These are phyloP conservation scores for Haemorhous mexicanus DNA, from an alignment of 2,113 vertebrate species.

Conservation along the genomic window DNA sequence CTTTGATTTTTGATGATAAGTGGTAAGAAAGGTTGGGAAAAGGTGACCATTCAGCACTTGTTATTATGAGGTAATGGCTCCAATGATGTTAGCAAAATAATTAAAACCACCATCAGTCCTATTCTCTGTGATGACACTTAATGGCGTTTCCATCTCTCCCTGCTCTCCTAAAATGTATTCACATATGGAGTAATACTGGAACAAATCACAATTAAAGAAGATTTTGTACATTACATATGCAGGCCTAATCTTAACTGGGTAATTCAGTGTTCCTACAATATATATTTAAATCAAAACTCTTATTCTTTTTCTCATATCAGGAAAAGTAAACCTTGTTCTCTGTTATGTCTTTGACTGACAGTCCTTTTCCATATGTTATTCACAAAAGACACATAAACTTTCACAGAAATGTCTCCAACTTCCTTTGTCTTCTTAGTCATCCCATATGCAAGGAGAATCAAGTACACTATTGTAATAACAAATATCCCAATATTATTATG, in stretches of 20 bases:
- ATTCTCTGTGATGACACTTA: constrained; percentile 11
- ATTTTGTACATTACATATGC: not conserved
- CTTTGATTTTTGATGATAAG: constrained; percentile 53
- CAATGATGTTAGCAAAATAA: constrained; percentile 42
- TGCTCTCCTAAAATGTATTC: constrained; percentile 5
- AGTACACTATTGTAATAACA: not conserved
- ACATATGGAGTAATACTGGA: not conserved
- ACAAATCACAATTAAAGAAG: constrained; percentile 12
- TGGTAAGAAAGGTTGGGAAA: constrained; percentile 54
- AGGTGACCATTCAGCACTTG: constrained; percentile 54
- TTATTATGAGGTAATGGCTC: constrained; percentile 46
- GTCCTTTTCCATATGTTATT: not conserved
- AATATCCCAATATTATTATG: not conserved
- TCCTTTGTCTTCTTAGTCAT: not conserved
- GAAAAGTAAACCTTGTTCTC: not conserved
- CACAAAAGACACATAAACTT: not conserved
- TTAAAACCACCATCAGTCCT: constrained; percentile 30
- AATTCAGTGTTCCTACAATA: not conserved
- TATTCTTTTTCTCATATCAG: not conserved
- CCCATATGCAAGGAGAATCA: not conserved
- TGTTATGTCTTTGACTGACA: not conserved
- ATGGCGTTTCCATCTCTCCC: not conserved
- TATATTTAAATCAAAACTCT: not conserved
- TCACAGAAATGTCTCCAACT: not conserved
- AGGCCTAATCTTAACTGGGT: not conserved